Base-by-base conservation (phyloP, 2,888 invertebrate genomes). In the Lasioglossum marginatum region DNA sequence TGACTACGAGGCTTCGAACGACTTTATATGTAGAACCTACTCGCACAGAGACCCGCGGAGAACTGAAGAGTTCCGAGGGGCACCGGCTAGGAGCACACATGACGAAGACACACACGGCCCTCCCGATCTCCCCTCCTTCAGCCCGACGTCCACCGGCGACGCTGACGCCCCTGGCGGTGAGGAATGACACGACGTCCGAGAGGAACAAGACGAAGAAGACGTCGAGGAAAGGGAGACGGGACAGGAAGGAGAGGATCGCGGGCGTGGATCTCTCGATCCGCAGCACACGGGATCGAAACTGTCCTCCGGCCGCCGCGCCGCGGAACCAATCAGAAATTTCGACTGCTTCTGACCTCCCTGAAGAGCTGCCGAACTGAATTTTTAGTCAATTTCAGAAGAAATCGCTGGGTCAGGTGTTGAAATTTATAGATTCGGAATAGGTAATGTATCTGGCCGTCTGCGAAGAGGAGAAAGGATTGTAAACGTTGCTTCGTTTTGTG, bases 161-260 rank as follows among this genome's bases (percentile, higher is more conserved):
- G 92, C 89, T 88, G 91, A 93, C 92, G 94, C 93, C 93, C 92
- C 93, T 93, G 92, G 92, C 92, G 93, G 94, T 91, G 90, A 93
- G 90, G 93, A 93, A 92, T 92, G 92, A 93, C 92, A 92, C 91
- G 91, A 92, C 89, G 89, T 88, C 78, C 88, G 77, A 78, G 89
- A 87, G 87, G 82, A 87, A 87, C 83, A 90, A 82, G 87, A 91
- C 82, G 85, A 91, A 86, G 86, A 92, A 90, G 91, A 93, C 90
- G 87, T 87, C 85, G 87, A 88, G 84, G 83, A 88, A 77, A 83
- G 86, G 86, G 88, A 83, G 89, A 88, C 88, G 87, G 90, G 86
- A 85, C 82, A 85, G 88, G 81, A 76, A 79, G 85, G 66, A 89
- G 88, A 86, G 88, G 87, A 85, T 73, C 87, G 66, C n/a, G 48